Base-by-base conservation (phyloP, 2,888 invertebrate species). In the Chouioia cunea region DNA sequence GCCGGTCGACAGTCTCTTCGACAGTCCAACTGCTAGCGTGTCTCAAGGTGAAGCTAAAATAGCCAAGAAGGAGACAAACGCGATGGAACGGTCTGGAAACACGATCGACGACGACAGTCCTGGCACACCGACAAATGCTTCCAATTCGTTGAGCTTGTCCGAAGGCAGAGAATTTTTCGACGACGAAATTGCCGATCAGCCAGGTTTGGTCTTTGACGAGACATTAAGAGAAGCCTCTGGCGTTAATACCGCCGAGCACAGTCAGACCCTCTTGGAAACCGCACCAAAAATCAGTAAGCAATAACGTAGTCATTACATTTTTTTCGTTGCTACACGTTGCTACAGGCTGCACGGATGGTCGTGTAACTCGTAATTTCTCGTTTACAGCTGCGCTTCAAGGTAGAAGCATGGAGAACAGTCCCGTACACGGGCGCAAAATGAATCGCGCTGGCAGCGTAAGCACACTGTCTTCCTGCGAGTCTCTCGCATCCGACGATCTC, bases 151-250 rank as follows among this genome's bases (percentile, higher is more conserved):
- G 0, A 94, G 94, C 0, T 86, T 94, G n/a, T 93, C 94, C 0
- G 94, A 94, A 76, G 93, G 93, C 18, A 88, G 92, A 74, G 94
- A 94, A 83, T 94, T 91, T 85, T 90, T 96, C 73, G 96, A 96
- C 79, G 96, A 96, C 79, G 96, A 96, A 86, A 96, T 96, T 73
- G 94, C 94, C 52, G 96, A 96, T 86, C 96, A 96, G 81, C 96
- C 96, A 14, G 95, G 92, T 0, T 83, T 96, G 74, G 88, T 93
- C 15, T 94, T 94, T 80, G 91, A 92, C 81, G 92, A 92, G 85
- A 89, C 77, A 44, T 4, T 82, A 79, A 18, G 78, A 73, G 27
- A 74, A 73, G 23, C 77, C 75, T 72, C 82, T 79, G 53, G 77
- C 75, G n/a, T 76, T 79, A 15, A 59, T 2, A 68, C 67, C 46